phyloP scores from a whole-genome alignment of 2,888 invertebrate species.

The Prostheceraeus crozeri region DNA sequence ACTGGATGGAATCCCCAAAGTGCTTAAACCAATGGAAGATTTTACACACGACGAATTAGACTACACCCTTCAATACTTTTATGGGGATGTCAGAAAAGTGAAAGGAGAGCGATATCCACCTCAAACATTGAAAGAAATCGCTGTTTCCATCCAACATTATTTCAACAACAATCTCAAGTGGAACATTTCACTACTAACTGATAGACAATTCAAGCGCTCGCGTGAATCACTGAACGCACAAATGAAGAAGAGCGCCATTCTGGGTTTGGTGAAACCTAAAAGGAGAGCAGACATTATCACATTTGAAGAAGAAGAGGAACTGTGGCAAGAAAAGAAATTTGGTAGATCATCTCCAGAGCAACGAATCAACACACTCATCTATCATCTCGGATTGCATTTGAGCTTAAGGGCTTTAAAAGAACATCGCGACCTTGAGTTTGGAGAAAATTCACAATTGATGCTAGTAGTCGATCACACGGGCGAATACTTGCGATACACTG shows the following conservation, averaged over 20 bases:
- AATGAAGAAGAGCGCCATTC: constrained; percentile 7
- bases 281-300: constrained; percentile 2
- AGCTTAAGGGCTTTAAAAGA: constrained; percentile 13
- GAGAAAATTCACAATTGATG: constrained; percentile 23
- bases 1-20: constrained; percentile 15
- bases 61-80: constrained; percentile 18
- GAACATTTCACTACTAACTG: constrained; percentile 16
- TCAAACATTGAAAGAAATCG: constrained; percentile 15
- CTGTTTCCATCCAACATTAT: constrained; percentile 14
- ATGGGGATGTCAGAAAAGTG: constrained; percentile 18
- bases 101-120: constrained; percentile 23
- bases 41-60: constrained; percentile 12
- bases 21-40: constrained; percentile 18
- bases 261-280: constrained; percentile 17
- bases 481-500: constrained; percentile 11
- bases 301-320: constrained; percentile 16
- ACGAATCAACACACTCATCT: constrained; percentile 26
- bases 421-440: constrained; percentile 23
- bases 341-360: constrained; percentile 9
- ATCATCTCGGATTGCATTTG: constrained; percentile 17
- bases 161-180: constrained; percentile 20
- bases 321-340: constrained; percentile 28
- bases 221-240: constrained; percentile 1
- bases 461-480: constrained; percentile 16
- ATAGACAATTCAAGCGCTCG: constrained; percentile 4